Evolutionary conservation across 2,797 vertebrate species (phyloP).

Genomic region (Pampus argenteus): DNA sequence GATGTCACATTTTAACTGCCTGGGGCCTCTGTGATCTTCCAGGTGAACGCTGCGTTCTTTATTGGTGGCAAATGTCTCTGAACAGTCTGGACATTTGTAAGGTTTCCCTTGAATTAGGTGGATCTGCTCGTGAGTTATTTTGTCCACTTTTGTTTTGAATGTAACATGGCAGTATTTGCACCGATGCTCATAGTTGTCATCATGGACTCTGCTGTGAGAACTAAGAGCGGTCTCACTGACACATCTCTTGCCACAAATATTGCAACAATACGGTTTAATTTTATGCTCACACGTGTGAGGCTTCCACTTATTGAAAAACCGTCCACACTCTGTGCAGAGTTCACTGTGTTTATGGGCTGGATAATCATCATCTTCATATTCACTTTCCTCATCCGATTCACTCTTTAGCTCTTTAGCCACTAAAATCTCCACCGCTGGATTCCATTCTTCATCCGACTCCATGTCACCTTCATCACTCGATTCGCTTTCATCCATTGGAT

Average conservation of each 20-base stretch:
- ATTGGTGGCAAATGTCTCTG: constrained; percentile 37
- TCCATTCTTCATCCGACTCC: constrained; percentile 50
- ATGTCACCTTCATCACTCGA: neutral
- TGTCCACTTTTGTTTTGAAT: constrained; percentile 63
- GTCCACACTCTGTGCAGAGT: constrained; percentile 65
- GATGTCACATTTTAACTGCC: neutral
- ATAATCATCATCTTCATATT: neutral
- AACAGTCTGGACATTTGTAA: constrained; percentile 69
- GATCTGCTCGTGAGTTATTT: constrained; percentile 61
- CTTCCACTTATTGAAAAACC: constrained; percentile 23
- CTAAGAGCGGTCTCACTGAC: constrained; percentile 34
- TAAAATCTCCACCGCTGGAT: neutral
- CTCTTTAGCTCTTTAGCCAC: constrained; percentile 20
- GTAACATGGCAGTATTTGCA: constrained; percentile 58
- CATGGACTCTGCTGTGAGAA: constrained; percentile 52
- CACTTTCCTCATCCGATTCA: constrained; percentile 27
- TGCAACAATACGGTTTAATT: constrained; percentile 54
- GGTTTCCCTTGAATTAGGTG: constrained; percentile 42
- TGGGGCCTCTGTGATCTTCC: constrained; percentile 41
- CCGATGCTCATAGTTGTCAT: constrained; percentile 40
- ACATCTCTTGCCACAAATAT: constrained; percentile 62
- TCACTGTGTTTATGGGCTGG: constrained; percentile 36
- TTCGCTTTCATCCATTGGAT: constrained; percentile 36
- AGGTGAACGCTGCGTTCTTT: constrained; percentile 49
- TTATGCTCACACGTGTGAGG: constrained; percentile 61